Evolutionary conservation across 2,888 invertebrate species (phyloP).

Genomic region (Neoscelio sp.): DNA sequence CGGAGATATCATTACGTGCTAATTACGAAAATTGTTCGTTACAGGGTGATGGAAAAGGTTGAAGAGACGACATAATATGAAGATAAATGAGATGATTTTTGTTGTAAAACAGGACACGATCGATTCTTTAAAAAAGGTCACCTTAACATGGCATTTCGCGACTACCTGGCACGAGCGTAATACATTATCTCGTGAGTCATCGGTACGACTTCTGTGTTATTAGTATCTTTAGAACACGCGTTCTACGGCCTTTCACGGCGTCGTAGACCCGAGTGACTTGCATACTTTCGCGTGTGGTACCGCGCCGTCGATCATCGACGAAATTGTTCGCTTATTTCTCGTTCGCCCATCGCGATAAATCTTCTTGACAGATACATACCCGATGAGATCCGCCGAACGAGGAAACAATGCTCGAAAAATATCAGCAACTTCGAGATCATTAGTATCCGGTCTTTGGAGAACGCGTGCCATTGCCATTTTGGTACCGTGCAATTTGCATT

Average conservation of each 20-base stretch:
- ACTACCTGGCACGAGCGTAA: slow-evolving; percentile 46
- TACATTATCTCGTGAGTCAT: slow-evolving; percentile 37
- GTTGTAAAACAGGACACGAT: slow-evolving; percentile 23
- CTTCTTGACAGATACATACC: slow-evolving; percentile 42
- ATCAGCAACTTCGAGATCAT: slow-evolving; percentile 24
- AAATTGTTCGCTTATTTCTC: slow-evolving; percentile 50
- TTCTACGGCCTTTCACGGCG: slow-evolving; percentile 50
- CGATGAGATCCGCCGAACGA: slow-evolving; percentile 19
- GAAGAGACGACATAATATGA: neutral
- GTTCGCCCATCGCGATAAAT: slow-evolving; percentile 30
- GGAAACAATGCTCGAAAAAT: slow-evolving; percentile 34
- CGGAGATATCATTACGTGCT: slow-evolving; percentile 27
- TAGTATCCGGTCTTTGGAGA: slow-evolving; percentile 23
- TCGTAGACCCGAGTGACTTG: slow-evolving; percentile 38
- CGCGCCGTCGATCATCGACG: slow-evolving; percentile 41
- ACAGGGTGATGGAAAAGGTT: slow-evolving; percentile 8
- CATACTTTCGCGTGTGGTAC: slow-evolving; percentile 41
- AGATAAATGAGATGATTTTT: slow-evolving; percentile 41
- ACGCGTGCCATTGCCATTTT: neutral
- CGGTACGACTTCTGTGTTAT: slow-evolving; percentile 35
- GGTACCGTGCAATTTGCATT: neutral
- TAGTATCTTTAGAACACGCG: slow-evolving; percentile 39
- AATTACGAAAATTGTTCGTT: slow-evolving; percentile 7
- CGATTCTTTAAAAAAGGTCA: slow-evolving; percentile 56
- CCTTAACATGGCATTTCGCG: slow-evolving; percentile 46